Conservation (phyloP, 2,113 vertebrate genomes). For the Electrona antarctica region DNA sequence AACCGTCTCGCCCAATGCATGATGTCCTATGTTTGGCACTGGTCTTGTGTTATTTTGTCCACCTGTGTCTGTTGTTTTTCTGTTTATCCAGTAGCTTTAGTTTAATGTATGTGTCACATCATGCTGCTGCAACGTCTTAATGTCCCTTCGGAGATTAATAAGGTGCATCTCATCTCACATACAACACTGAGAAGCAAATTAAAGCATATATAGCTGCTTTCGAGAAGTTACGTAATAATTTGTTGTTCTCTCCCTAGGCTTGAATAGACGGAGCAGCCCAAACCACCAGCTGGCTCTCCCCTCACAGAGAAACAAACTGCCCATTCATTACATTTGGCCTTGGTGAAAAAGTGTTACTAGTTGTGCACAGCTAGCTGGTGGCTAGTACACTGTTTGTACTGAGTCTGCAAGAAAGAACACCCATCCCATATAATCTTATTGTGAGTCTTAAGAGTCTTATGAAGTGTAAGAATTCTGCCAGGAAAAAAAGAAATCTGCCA, state of each 20-base stretch:
- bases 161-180: too few relatives aligned
- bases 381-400: not conserved
- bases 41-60: too few relatives aligned
- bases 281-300: slow-evolving; percentile 28
- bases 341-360: not conserved
- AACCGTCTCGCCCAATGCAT: too few relatives aligned
- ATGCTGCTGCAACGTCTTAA: too few relatives aligned
- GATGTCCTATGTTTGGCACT: too few relatives aligned
- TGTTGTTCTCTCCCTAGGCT: not conserved
- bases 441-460: too few relatives aligned
- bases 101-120: too few relatives aligned
- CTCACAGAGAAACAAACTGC: slow-evolving; percentile 42
- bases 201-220: not conserved
- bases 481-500: too few relatives aligned
- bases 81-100: too few relatives aligned
- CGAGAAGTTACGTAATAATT: slow-evolving; percentile 4
- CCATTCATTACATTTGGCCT: slow-evolving; percentile 41
- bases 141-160: too few relatives aligned
- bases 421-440: not conserved
- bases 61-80: too few relatives aligned
- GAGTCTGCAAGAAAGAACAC: not conserved
- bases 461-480: too few relatives aligned
- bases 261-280: not conserved
- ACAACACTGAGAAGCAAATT: not conserved
- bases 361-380: not conserved